Conservation (phyloP, 2,113 vertebrate genomes). For the Scopus umbretta region DNA sequence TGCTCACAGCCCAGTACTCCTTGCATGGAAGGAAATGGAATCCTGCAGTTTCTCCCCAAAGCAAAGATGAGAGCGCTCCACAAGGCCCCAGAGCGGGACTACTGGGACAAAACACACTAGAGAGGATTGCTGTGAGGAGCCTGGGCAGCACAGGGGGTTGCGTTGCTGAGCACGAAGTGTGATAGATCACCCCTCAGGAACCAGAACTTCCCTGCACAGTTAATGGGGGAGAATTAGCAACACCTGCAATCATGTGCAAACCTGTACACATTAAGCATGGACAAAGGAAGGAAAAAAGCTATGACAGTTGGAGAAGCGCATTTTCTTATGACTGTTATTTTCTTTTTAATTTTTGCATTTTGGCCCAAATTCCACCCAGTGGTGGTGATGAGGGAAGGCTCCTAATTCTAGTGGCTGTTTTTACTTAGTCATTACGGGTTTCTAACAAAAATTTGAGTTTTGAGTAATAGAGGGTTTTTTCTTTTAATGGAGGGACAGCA, state of each 20-base stretch:
- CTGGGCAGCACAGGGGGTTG: neutral
- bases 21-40: neutral
- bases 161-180: neutral
- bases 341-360: neutral
- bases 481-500: neutral
- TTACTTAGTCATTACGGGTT: neutral
- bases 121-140: neutral
- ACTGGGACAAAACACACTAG: neutral
- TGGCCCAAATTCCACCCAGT: neutral
- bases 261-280: neutral
- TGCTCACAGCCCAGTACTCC: neutral
- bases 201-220: neutral
- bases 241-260: neutral
- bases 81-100: neutral
- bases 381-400: neutral
- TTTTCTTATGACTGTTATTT: neutral
- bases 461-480: neutral
- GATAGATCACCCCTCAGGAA: neutral
- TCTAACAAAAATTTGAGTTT: slow-evolving; percentile 13
- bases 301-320: neutral
- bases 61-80: neutral
- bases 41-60: neutral
- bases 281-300: neutral
- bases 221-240: neutral
- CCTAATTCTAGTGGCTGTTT: neutral